Base-by-base conservation (phyloP, 1,140 invertebrate species). In the Drosophila pseudoobscura region DNA sequence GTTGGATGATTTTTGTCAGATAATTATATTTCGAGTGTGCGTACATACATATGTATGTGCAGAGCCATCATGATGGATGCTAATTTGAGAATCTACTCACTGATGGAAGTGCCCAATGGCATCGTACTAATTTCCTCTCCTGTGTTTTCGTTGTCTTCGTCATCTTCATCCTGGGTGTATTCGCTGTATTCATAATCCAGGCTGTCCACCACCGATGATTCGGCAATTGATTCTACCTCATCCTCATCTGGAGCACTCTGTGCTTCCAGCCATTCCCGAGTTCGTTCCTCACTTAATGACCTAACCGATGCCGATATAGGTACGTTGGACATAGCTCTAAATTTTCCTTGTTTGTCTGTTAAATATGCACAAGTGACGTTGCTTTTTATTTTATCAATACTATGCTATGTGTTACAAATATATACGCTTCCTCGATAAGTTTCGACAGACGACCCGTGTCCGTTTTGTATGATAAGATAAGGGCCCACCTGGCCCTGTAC, bases 181-280 rank as follows among this genome's bases (percentile, higher is more conserved):
- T 78, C 79, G 20, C 75, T 78, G 29, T 77, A 85, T n/a, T 80
- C 82, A 45, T 85, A 87, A 24, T 89, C 87, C 46, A 89, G 56
- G 26, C 87, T 89, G 24, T 90, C 87, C 6, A 89, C 80, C 1
- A 89, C 80, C 6, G 87, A 90, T 39, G 87, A 90, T 6, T 89
- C 85, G 1, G 87, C 82, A 15, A 89, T 65, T 0, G 85, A 89
- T 22, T 89, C 87, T 6, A 85, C 31, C 4, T 89, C 85, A 44
- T 89, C 87, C 22, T 74, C 68, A 5, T 72, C 52, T 8, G 6
- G 26, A 2, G 56, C 43, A 2, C 24, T 7, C 35, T 88, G 84
- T 0, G 60, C 47, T 2, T 49, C 75, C 24, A 88, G 17, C 83
- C 83, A 88, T 51, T 88, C 72, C 4, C 72, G 60, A 4, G 83